Evolutionary conservation across 1,140 invertebrate genomes (phyloP).

Genomic region (Drosophila sp.): DNA sequence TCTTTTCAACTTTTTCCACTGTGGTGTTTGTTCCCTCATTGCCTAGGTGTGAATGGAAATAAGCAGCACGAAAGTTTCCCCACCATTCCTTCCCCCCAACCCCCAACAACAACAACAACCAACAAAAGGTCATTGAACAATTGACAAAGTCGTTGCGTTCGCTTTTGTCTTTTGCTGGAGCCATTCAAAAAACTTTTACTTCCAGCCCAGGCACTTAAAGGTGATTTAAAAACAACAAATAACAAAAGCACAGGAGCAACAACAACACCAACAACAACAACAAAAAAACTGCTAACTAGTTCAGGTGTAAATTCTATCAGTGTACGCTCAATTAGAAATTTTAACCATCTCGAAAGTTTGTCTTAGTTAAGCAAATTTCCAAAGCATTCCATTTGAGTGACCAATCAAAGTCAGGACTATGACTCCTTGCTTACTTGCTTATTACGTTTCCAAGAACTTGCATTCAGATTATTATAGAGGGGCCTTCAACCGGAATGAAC

Average conservation of each 20-base stretch:
- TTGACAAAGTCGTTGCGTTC: conserved; percentile 56
- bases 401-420: background rate
- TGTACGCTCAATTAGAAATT: conserved; percentile 54
- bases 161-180: conserved; percentile 32
- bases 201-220: conserved; percentile 57
- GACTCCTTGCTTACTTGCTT: background rate
- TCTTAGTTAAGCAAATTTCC: background rate
- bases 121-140: conserved; percentile 73
- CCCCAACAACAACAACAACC: conserved; percentile 28
- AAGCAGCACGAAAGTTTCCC: conserved; percentile 43
- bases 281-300: conserved; percentile 17
- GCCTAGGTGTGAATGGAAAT: conserved; percentile 41
- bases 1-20: conserved; percentile 36
- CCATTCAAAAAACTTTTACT: conserved; percentile 66
- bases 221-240: conserved; percentile 31
- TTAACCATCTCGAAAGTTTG: background rate
- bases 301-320: conserved; percentile 24
- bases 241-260: background rate
- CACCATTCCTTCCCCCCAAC: conserved; percentile 11
- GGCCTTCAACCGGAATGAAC: background rate
- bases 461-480: background rate
- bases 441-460: background rate
- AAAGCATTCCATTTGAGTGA: conserved; percentile 1
- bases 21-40: conserved; percentile 25
- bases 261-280: too few relatives aligned